Percentiles rank a stretch among this genome's conserved stretches.
Conservation (phyloP, 2,888 invertebrate species). For the Aproaerema taeniolella region DNA sequence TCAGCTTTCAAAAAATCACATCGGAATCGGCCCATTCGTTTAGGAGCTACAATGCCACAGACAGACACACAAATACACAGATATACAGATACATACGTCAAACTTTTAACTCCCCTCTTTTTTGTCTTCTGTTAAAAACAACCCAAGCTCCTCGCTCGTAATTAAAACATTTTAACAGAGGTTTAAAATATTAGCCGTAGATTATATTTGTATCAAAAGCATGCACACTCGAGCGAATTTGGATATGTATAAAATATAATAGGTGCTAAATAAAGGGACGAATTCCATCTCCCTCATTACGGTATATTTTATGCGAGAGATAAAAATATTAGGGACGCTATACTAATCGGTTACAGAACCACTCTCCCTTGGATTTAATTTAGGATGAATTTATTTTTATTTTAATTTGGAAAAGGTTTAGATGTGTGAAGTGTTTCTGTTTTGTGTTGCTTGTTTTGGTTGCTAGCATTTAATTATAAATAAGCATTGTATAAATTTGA, state of each 20-base stretch:
- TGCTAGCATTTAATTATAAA: not conserved
- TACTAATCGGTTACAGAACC: conserved; percentile 67
- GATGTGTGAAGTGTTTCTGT: not conserved
- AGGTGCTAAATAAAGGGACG: conserved; percentile 56
- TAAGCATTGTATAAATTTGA: not conserved
- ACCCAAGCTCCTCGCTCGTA: too few relatives aligned
- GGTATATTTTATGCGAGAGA: conserved; percentile 73
- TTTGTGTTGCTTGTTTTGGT: not conserved
- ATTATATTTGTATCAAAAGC: conserved; percentile 76
- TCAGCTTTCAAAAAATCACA: too few relatives aligned
- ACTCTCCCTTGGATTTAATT: conserved; percentile 23
- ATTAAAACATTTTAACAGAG: conserved; percentile 48
- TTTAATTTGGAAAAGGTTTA: too few relatives aligned
- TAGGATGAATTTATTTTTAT: not conserved
- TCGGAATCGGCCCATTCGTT: too few relatives aligned
- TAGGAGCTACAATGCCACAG: too few relatives aligned
- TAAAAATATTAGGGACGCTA: conserved; percentile 75
- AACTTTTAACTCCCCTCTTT: too few relatives aligned
- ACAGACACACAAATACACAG: too few relatives aligned
- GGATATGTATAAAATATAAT: too few relatives aligned
- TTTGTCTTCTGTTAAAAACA: too few relatives aligned
- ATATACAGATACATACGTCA: too few relatives aligned
- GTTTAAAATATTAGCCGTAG: conserved; percentile 56
- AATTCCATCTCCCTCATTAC: conserved; percentile 55
- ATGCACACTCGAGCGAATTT: conserved; percentile 70